Base-by-base conservation (phyloP, 1,140 invertebrate species). In the Aradophagus sp. region DNA sequence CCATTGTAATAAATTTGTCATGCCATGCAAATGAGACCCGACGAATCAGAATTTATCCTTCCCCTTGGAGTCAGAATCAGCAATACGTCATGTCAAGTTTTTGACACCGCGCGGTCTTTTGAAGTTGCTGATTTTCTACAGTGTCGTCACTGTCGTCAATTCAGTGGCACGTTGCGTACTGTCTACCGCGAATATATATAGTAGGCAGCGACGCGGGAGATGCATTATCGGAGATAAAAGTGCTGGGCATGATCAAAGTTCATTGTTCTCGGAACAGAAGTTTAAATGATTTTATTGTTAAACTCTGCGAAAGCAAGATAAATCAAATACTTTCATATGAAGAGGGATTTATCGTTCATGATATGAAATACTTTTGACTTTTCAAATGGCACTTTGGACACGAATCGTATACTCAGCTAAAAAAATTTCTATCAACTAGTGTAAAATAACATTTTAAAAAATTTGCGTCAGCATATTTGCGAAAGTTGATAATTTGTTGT, bases 71-170 rank as follows among this genome's bases (percentile, higher is more conserved):
- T 62, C 20, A 52, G 38, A 47, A 66, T 72, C 29, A 32, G 23
- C 17, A 16, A 53, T 52, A 61, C 29, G 53, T 65, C 47, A 55
- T 1, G 41, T 8, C 26, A 13, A 8, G 23, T 53, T 71, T 71
- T 65, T 65, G 58, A 58, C 67, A 62, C 50, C n/a, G 34, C 20
- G 35, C n/a, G 31, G 20, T 45, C 67, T 63, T 70, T 62, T 70
- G 58, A 70, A 63, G 67, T 71, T 29, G 26, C 50, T 44, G 58
- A 70, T n/a, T 70, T 63, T 63, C 16, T 35, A 45, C 58, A 45
- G 50, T 52, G 67, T 70, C 67, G 48, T 67, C 63, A 45, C 55
- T 45, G 63, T 68, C 65, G 58, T 70, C 67, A 63, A 70, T 70
- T 56, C 45, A 29, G 36, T 45, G 38, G 52, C 58, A 70, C 67